Percentiles rank a stretch among this genome's conserved stretches.
Evolutionary conservation across 2,797 vertebrate species (phyloP).

Genomic region (Mus spretus): DNA sequence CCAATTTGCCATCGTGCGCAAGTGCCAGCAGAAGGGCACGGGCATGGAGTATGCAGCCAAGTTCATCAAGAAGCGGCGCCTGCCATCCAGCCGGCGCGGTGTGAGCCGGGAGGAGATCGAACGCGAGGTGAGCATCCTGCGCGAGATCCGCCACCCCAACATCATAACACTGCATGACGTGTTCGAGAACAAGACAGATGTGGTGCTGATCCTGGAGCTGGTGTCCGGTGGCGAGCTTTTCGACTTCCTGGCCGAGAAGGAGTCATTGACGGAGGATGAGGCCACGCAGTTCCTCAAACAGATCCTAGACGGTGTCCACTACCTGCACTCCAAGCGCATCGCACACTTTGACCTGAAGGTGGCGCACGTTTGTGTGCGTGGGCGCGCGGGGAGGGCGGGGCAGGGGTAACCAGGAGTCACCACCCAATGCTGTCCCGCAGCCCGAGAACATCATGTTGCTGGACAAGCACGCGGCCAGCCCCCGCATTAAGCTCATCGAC

Average conservation of each 20-base stretch:
- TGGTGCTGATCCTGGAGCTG: constrained; percentile 98
- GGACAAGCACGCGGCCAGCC: constrained; percentile 96
- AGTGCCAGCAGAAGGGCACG: constrained; percentile 94
- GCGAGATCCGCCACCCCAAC: constrained; percentile 98
- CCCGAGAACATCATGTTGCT: constrained; percentile 99
- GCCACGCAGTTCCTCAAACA: constrained; percentile 99
- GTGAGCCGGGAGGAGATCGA: constrained; percentile 99
- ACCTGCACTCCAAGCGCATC: constrained; percentile 97
- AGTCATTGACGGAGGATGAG: constrained; percentile 98
- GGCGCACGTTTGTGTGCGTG: background rate
- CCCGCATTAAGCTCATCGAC: constrained; percentile 98
- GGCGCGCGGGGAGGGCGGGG: background rate
- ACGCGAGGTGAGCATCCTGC: constrained; percentile 97
- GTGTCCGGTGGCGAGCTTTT: constrained; percentile 98
- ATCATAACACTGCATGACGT: constrained; percentile 99
- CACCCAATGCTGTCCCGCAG: constrained; percentile 79
- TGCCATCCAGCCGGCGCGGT: constrained; percentile 96
- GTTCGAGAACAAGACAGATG: constrained; percentile 99
- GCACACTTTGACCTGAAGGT: constrained; percentile 99
- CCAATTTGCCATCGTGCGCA: constrained; percentile 98
- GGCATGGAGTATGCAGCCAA: constrained; percentile 95
- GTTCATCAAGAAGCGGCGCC: constrained; percentile 98
- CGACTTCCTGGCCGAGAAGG: constrained; percentile 98
- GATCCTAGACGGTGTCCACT: constrained; percentile 98
- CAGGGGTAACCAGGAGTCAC: background rate